Base-by-base conservation (phyloP, 2,888 invertebrate genomes). In the Caenorhabditis doughertyi region DNA sequence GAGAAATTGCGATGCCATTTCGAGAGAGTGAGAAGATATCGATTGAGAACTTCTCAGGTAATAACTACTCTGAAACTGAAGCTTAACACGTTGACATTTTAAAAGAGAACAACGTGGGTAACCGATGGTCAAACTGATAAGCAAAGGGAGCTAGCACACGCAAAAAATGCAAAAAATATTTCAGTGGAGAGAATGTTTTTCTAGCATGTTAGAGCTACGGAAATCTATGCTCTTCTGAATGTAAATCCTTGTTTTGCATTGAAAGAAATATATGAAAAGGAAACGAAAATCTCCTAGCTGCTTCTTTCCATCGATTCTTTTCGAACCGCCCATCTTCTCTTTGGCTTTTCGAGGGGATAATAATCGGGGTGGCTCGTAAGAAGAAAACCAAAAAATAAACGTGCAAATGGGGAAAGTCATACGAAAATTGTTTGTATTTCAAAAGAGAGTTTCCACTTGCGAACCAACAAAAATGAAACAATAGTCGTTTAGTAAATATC, bases 1-100 rank as follows among this genome's bases (percentile, higher is more conserved):
- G 49, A 83, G 74, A 58, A 83, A 79, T 71, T 70, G 74, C 29
- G 83, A 79, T 42, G 83, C 83, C 83, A 83, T 83, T 47, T 51
- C 51, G 72, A 77, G 49, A 53, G 64, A 60, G 44, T 47, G 62
- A 70, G 55, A 60, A 23, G 49, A 58, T 23, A 76, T 60, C 58
- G 76, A 60, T 25, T 49, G 60, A 76, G 27, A 56, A 35, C 58
- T 60, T 21, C n/a, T 44, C 25, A 13, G 58, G 60, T 42, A 79
- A 55, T 64, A 70, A 71, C 25, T 25, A 23, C 11, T 35, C 44
- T 70, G 62, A 3, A 29, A 67, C 18, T 1, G 23, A 25, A 35
- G 25, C 11, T 60, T 5, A n/a, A 39, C 70, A 32, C 32, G 21
- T 60, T 49, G 56, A 70, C 56, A 44, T 56, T 70, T 42, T n/a